Base-by-base conservation (phyloP, 2,113 vertebrate species). In the Nerophis ophidion region DNA sequence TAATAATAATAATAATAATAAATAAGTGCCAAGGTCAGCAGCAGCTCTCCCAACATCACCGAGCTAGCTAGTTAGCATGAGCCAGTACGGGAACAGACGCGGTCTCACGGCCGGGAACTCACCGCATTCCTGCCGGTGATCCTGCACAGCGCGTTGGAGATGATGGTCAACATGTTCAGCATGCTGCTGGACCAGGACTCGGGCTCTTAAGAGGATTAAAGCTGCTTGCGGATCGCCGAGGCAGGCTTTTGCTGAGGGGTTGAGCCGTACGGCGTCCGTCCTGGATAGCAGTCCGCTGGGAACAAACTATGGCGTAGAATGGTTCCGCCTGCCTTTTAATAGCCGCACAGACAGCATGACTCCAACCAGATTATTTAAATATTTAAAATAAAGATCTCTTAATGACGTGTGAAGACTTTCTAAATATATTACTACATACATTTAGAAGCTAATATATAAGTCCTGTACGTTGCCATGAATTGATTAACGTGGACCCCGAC, bases 141-240 rank as follows among this genome's bases (percentile, higher is more conserved):
- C 55, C 90, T 86, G 63, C 93, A 84, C 48, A 96, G 72, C 0
- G 81, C 86, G 60, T 91, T 93, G 51, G 92, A 93, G 11, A 95
- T 88, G 0, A 91, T 81, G n/a, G 90, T 89, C 35, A 95, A 80
- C 93, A 97, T 93, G 70, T 88, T 94, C 76, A 90, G 84, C 93
- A 95, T 94, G 66, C 76, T 89, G 70, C 8, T 53, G 53, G 2
- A 13, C 13, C 7, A 8, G 8, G 10, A 17, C 35, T 4, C 46
- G 7, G 56, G 11, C 8, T n/a, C 40, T 1, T 1, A 15, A 5
- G 46, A 5, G 63, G 75, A 74, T 79, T 78, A 69, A 47, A 38
- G 6, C 1, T 14, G 9, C 19, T 5, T 11, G 36, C 4, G 26
- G 11, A 3, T 26, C 26, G 12, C 6, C 13, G 15, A 34, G 6